phyloP scores from a whole-genome alignment of 2,113 vertebrate species.

The Pseudopipra pipra region DNA sequence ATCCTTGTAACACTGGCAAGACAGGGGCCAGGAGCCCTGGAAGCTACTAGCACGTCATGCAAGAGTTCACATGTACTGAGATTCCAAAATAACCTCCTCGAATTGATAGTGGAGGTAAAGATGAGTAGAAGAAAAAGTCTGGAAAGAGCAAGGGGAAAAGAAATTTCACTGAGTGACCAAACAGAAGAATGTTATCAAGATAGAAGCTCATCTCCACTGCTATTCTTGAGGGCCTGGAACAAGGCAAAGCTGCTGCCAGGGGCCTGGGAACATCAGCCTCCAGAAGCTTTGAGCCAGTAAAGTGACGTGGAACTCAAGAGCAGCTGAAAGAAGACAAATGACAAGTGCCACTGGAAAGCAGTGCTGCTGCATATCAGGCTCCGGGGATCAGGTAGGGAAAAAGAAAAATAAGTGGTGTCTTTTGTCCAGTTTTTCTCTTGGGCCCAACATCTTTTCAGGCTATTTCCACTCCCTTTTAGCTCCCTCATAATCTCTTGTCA shows the following conservation, averaged over 20 bases:
- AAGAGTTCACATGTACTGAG: neutral
- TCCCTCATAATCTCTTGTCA: neutral
- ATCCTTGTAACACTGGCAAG: accelerated
- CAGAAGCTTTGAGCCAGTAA: neutral
- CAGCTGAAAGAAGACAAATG: neutral
- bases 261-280: neutral
- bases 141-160: neutral
- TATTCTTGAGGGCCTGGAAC: neutral
- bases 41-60: neutral
- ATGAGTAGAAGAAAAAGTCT: neutral
- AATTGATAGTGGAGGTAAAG: neutral
- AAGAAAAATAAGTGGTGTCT: neutral
- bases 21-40: neutral
- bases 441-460: neutral
- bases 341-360: neutral
- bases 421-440: neutral
- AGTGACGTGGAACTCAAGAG: neutral
- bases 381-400: neutral
- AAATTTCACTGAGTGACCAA: neutral
- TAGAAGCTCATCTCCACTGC: neutral
- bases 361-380: neutral
- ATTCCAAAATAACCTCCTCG: neutral
- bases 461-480: neutral
- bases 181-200: neutral
- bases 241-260: neutral